Conservation (phyloP, 2,888 invertebrate species). For the Drosophila kokeensis region DNA sequence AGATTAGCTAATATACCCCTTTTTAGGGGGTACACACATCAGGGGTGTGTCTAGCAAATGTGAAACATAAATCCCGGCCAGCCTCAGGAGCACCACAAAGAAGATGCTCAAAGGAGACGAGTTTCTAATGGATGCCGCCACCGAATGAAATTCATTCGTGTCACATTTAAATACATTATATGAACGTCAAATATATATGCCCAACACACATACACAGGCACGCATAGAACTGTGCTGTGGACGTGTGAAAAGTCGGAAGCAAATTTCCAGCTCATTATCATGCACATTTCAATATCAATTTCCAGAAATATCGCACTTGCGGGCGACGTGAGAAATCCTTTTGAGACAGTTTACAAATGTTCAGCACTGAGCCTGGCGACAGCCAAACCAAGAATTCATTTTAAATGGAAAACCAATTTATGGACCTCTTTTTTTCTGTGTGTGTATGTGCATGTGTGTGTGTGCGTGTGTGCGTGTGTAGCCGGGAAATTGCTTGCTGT, state of each 20-base stretch:
- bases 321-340: slow-evolving; percentile 68
- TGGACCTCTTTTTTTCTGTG: neutral
- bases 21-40: neutral
- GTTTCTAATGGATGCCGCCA: slow-evolving; percentile 31
- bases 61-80: slow-evolving; percentile 43
- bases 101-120: slow-evolving; percentile 20
- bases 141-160: slow-evolving; percentile 48
- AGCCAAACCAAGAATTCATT: slow-evolving; percentile 32
- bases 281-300: slow-evolving; percentile 74
- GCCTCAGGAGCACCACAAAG: slow-evolving; percentile 19
- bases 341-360: slow-evolving; percentile 57
- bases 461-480: neutral
- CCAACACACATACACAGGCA: neutral
- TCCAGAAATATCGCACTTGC: slow-evolving; percentile 41
- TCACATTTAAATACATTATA: slow-evolving; percentile 51
- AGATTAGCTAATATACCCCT: neutral
- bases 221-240: slow-evolving; percentile 4
- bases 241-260: slow-evolving; percentile 38
- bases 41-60: slow-evolving; percentile 32
- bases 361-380: slow-evolving; percentile 23
- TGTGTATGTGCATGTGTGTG: neutral
- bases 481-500: slow-evolving; percentile 38
- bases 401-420: slow-evolving; percentile 37
- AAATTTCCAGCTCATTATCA: slow-evolving; percentile 71
- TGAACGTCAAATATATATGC: slow-evolving; percentile 22